Base-by-base conservation (phyloP, 2,113 vertebrate species). In the Burhinus oedicnemus region DNA sequence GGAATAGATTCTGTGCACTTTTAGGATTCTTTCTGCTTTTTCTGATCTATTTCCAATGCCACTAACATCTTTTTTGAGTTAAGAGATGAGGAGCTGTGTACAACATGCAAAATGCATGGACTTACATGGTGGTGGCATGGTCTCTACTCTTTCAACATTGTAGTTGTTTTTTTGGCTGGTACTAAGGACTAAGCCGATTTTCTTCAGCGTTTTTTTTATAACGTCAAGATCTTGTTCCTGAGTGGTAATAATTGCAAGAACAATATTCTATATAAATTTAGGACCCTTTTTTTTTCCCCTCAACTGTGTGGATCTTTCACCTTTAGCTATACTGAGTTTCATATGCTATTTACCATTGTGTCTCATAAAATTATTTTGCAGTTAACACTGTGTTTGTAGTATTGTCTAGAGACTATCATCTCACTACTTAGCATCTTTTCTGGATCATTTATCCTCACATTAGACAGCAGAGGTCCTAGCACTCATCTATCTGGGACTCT, bases 221-320 rank as follows among this genome's bases (percentile, higher is more conserved):
- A 91, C 9, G 9, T 66, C 0, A 15, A 81, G 18, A 61, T 70
- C 18, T 74, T 70, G 17, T 42, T 93, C n/a, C 64, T 45, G 12
- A 82, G 61, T 15, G 25, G 18, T 47, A 87, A 44, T 57, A 87
- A 80, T 75, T 72, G 64, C 30, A 13, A 84, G 6, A 71, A 80
- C n/a, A 47, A 49, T 36, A 66, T 52, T 82, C 30, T 57, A 9
- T 34, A 86, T 47, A 74, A 49, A 87, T 47, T 34, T n/a, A 88
- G 38, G n/a, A 64, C 3, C 5, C 7, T 13, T 79, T 60, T 40
- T n/a, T 16, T 9, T 7, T 0, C 2, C 10, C 16, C 17, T 3
- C 9, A 82, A 62, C 14, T 27, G 34, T 3, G 12, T 42, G 22
- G 71, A 15, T 71, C 38, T 87, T 91, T 45, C 27, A 87, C 32